Evolutionary conservation across 2,113 vertebrate species (phyloP).

Genomic region (Ascaphus truei): DNA sequence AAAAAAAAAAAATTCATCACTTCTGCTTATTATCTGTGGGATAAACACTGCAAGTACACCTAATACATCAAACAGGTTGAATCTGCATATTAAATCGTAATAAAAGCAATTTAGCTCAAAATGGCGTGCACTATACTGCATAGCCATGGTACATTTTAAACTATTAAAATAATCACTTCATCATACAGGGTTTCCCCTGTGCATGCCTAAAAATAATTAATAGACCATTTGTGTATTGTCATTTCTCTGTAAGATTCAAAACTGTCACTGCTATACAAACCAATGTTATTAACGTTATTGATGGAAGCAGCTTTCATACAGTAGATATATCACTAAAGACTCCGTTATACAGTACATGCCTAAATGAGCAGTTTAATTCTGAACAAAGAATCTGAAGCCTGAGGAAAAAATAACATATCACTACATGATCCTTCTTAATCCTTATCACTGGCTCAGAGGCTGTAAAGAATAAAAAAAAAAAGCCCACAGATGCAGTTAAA

Average conservation of each 20-base stretch:
- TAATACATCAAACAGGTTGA: conserved; percentile 7
- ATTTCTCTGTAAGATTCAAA: background rate
- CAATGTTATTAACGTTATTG: background rate
- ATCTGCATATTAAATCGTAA: conserved; percentile 21
- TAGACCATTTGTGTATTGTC: background rate
- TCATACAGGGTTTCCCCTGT: background rate
- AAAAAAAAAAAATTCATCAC: conserved; percentile 9
- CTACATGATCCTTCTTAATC: no score
- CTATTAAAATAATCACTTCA: background rate
- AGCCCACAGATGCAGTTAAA: no score
- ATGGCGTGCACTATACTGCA: background rate
- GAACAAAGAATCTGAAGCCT: no score
- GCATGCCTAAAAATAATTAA: background rate
- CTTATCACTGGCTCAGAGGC: no score
- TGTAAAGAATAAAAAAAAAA: no score
- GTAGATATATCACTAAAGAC: no score
- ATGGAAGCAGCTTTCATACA: no score
- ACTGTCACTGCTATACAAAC: background rate
- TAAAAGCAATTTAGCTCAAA: background rate
- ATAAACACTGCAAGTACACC: background rate
- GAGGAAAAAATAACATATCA: no score
- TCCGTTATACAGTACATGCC: no score
- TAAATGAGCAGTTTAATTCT: no score
- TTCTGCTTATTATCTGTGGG: conserved; percentile 6
- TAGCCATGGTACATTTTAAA: background rate